These are phyloP conservation scores for Drosophila maculinotata DNA, from an alignment of 2,888 invertebrate genomes.

Conservation along the genomic window DNA sequence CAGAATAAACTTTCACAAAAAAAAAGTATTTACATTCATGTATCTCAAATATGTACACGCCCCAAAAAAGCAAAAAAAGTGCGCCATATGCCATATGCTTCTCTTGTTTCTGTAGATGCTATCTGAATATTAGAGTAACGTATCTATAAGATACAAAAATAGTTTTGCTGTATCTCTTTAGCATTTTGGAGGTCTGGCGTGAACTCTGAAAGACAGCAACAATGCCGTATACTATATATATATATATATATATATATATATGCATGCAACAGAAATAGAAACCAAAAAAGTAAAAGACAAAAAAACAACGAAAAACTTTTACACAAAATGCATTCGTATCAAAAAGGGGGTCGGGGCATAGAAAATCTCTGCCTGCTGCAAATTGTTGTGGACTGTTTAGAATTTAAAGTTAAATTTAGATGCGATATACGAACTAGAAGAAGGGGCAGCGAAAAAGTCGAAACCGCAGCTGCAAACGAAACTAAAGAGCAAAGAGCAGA, in stretches of 20 bases:
- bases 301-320: constrained; percentile 58
- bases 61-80: constrained; percentile 17
- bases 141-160: constrained; percentile 66
- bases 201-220: constrained; percentile 46
- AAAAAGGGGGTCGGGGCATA: not conserved
- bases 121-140: constrained; percentile 23
- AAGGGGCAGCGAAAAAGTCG: constrained; percentile 37
- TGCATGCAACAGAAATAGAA: constrained; percentile 48
- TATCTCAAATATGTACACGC: constrained; percentile 22
- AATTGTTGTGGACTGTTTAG: constrained; percentile 71
- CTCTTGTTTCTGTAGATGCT: constrained; percentile 2
- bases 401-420: constrained; percentile 76
- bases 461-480: constrained; percentile 50
- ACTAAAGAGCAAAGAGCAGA: constrained; percentile 28
- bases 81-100: constrained; percentile 9
- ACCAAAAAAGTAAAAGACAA: constrained; percentile 39
- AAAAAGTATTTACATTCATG: not conserved
- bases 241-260: not conserved
- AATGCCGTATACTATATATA: constrained; percentile 64
- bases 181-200: constrained; percentile 72
- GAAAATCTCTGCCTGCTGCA: constrained; percentile 58
- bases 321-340: constrained; percentile 34
- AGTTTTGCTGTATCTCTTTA: constrained; percentile 44
- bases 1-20: too few species aligned
- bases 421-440: too few species aligned